Conservation (phyloP, 2,113 vertebrate genomes). For the Meleagris gallopavo region DNA sequence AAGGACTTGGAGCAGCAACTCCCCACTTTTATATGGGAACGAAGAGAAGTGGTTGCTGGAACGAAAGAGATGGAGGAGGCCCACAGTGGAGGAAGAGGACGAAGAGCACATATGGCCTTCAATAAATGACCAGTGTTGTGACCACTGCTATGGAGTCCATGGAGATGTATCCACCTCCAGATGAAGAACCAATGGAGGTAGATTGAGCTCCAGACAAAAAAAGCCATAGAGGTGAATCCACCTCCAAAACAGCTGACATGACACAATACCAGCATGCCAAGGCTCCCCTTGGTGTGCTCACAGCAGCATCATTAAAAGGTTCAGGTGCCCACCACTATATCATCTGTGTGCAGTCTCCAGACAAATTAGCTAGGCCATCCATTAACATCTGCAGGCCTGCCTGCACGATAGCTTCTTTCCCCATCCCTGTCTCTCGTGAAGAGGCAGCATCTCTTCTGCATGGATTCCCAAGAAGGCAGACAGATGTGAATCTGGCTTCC, state of each 20-base stretch:
- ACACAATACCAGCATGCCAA: neutral
- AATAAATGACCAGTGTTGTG: too few relatives aligned
- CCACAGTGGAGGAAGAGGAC: neutral
- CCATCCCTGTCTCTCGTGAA: neutral
- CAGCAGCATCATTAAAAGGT: neutral
- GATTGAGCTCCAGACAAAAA: too few relatives aligned
- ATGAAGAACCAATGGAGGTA: neutral
- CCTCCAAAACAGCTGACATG: neutral
- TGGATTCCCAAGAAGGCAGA: neutral
- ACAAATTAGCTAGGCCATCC: neutral
- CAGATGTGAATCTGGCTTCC: neutral
- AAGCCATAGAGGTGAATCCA: too few relatives aligned
- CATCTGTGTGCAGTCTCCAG: neutral
- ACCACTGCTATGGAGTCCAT: neutral
- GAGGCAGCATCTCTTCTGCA: neutral
- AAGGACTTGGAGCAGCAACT: neutral
- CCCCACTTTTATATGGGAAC: too few relatives aligned
- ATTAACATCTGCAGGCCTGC: neutral
- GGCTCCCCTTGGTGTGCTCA: neutral
- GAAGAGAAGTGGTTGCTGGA: neutral
- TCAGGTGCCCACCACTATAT: neutral
- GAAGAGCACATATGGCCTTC: neutral
- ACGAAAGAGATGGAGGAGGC: neutral
- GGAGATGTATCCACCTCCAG: neutral
- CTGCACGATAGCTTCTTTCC: neutral